Conservation (phyloP, 2,888 invertebrate genomes). For the Scaptomyza reducta region DNA sequence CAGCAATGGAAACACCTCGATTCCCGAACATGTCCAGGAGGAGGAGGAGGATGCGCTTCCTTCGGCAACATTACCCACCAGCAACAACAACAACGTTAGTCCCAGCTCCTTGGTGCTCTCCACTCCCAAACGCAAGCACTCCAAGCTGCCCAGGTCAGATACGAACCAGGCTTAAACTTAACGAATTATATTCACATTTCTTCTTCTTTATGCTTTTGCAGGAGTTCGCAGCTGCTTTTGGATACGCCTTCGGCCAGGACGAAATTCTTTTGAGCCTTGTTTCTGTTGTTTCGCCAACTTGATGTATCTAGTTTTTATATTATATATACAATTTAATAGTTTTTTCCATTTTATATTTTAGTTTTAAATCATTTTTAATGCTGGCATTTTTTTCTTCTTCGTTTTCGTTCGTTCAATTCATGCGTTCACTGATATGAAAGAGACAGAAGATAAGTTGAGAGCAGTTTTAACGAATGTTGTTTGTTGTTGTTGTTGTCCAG, state of each 20-base stretch:
- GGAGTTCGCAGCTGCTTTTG: constrained; percentile 27
- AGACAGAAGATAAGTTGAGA: not conserved
- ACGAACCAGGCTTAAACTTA: not conserved
- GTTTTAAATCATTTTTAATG: not conserved
- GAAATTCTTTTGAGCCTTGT: constrained; percentile 35
- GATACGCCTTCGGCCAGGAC: constrained; percentile 41
- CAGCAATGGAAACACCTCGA: not conserved
- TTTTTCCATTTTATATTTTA: not conserved
- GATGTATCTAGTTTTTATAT: not conserved
- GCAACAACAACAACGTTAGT: not conserved
- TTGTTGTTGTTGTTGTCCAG: too few species aligned
- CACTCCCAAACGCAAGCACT: not conserved
- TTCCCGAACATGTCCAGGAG: not conserved
- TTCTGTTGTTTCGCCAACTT: not conserved
- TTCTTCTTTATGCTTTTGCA: constrained; percentile 7
- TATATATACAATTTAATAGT: not conserved
- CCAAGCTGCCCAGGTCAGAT: constrained; percentile 14
- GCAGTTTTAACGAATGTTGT: too few species aligned
- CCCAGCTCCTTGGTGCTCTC: not conserved
- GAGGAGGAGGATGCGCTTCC: not conserved
- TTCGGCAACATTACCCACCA: not conserved
- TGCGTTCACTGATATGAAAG: not conserved
- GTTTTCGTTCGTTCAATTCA: not conserved
- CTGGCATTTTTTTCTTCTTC: not conserved
- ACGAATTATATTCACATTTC: not conserved